phyloP scores from a whole-genome alignment of 2,888 invertebrate genomes.

The Coremacera marginata region DNA sequence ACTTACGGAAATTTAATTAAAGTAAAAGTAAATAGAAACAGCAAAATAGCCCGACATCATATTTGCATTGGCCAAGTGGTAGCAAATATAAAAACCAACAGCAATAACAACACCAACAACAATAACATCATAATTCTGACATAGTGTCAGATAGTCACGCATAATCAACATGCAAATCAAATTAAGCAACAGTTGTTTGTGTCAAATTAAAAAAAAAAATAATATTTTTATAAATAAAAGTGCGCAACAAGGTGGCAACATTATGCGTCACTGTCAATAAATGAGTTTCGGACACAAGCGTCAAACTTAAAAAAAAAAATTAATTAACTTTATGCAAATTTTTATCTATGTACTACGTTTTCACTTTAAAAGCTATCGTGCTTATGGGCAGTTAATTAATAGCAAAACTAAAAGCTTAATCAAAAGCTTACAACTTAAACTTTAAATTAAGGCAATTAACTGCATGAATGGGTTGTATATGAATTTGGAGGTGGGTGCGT shows the following conservation, averaged over 20 bases:
- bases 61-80: neutral
- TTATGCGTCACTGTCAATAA: neutral
- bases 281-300: neutral
- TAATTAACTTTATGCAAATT: too few relatives aligned
- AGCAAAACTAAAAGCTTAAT: too few relatives aligned
- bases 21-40: conserved; percentile 1
- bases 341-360: too few relatives aligned
- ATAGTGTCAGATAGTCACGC: conserved; percentile 2
- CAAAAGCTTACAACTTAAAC: too few relatives aligned
- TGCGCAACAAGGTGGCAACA: conserved; percentile 4
- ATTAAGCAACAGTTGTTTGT: neutral
- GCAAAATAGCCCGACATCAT: neutral
- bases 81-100: neutral
- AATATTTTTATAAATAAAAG: neutral
- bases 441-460: neutral
- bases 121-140: neutral
- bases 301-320: neutral
- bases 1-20: neutral
- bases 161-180: neutral
- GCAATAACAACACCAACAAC: neutral
- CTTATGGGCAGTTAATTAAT: too few relatives aligned
- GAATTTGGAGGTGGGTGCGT: too few relatives aligned
- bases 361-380: too few relatives aligned
- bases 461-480: neutral
- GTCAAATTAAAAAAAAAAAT: neutral